Evolutionary conservation across 2,113 vertebrate species (phyloP).

Genomic region (Calidris pygmaea): DNA sequence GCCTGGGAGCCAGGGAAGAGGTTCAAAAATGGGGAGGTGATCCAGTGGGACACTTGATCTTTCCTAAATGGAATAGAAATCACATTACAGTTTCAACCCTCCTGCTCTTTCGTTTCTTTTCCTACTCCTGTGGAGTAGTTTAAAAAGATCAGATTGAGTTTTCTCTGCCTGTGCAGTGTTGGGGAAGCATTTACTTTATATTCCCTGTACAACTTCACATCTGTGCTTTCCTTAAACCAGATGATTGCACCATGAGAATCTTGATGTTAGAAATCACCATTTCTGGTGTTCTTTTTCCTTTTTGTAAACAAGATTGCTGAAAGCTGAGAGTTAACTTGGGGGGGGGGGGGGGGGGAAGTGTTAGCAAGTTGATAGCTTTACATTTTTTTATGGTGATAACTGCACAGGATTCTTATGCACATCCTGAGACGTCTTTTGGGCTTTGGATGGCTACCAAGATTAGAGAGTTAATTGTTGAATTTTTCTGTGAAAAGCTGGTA

Average conservation of each 20-base stretch:
- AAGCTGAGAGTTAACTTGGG: not conserved
- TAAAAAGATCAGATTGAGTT: not conserved
- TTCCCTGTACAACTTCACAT: not conserved
- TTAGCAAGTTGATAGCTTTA: not conserved
- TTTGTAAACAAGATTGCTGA: not conserved
- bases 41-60: not conserved
- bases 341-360: accelerated
- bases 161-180: not conserved
- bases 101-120: not conserved
- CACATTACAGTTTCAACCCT: not conserved
- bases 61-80: not conserved
- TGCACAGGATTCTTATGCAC: not conserved
- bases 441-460: not conserved
- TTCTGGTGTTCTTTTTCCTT: not conserved
- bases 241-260: not conserved
- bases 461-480: not conserved
- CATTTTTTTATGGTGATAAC: not conserved
- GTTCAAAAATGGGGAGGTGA: not conserved
- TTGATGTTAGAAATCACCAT: not conserved
- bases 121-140: not conserved
- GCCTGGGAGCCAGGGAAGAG: not conserved
- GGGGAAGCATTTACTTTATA: not conserved
- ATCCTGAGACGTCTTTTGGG: accelerated
- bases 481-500: not conserved
- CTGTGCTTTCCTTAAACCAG: not conserved